Conservation (phyloP, 2,797 vertebrate species). For the Pseudochromis fuscus region DNA sequence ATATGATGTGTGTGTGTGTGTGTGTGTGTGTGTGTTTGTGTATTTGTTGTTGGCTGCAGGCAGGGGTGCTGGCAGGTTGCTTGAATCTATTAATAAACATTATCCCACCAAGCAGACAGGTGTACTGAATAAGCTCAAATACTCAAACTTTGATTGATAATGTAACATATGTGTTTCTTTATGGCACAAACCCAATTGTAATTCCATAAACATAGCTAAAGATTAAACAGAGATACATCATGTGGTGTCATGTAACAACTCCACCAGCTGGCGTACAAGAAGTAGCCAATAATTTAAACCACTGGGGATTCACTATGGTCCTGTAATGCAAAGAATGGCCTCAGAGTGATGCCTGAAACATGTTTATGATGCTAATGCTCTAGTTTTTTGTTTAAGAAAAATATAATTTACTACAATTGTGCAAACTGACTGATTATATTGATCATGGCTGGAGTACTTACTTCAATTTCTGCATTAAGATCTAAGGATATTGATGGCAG, state of each 20-base stretch:
- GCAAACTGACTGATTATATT: neutral
- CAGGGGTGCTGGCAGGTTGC: conserved; percentile 63
- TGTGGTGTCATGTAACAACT: conserved; percentile 13
- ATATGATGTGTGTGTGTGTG: conserved; percentile 40
- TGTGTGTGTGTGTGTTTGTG: conserved; percentile 13
- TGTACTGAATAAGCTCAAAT: conserved; percentile 41
- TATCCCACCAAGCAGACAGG: conserved; percentile 51
- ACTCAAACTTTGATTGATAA: conserved; percentile 31
- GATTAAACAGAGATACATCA: conserved; percentile 10
- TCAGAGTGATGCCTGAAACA: conserved; percentile 38
- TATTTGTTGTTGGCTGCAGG: conserved; percentile 57
- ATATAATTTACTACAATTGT: neutral
- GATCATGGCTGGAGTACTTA: conserved; percentile 1
- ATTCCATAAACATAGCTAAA: conserved; percentile 18
- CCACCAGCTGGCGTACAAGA: no score
- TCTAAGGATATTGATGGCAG: neutral
- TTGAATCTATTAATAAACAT: conserved; percentile 73
- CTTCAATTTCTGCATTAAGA: neutral
- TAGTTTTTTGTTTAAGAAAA: neutral
- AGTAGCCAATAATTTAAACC: conserved; percentile 1
- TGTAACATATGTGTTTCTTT: neutral
- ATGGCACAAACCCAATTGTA: conserved; percentile 12
- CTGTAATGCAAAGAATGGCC: conserved; percentile 38
- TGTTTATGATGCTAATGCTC: neutral
- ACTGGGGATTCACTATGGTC: conserved; percentile 16